Evolutionary conservation across 2,113 vertebrate species (phyloP).

Genomic region (Boulengeromyrus knoepffleri): DNA sequence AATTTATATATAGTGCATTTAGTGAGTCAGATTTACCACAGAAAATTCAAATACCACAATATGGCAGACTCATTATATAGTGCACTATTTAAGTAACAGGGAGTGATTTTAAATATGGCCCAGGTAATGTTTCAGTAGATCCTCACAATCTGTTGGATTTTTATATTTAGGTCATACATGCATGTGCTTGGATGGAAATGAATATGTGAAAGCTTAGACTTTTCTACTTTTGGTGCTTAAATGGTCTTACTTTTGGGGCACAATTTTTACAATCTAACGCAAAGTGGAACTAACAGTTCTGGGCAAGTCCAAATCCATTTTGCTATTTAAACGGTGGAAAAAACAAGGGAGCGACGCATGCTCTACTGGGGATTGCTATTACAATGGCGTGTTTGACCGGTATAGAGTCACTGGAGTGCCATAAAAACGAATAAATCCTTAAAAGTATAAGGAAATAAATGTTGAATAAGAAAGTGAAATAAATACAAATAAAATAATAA

Average conservation of each 20-base stretch:
- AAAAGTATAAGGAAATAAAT: too few species aligned
- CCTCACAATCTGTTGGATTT: not conserved
- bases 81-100: not conserved
- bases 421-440: too few species aligned
- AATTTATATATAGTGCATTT: not conserved
- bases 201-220: not conserved
- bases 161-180: not conserved
- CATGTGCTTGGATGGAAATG: not conserved
- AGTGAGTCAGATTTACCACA: not conserved
- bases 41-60: not conserved
- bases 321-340: too few species aligned
- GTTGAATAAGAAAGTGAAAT: too few species aligned
- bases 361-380: too few species aligned
- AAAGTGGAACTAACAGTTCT: too few species aligned
- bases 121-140: not conserved
- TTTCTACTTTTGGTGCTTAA: slow-evolving; percentile 14
- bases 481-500: too few species aligned
- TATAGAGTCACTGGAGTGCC: too few species aligned
- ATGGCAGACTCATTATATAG: not conserved
- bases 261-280: too few species aligned
- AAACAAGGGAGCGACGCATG: too few species aligned
- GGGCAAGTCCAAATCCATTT: too few species aligned
- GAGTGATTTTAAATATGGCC: not conserved
- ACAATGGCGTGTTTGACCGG: too few species aligned
- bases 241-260: not conserved